phyloP scores from a whole-genome alignment of 2,113 vertebrate species.

The Amphiprion ocellaris region DNA sequence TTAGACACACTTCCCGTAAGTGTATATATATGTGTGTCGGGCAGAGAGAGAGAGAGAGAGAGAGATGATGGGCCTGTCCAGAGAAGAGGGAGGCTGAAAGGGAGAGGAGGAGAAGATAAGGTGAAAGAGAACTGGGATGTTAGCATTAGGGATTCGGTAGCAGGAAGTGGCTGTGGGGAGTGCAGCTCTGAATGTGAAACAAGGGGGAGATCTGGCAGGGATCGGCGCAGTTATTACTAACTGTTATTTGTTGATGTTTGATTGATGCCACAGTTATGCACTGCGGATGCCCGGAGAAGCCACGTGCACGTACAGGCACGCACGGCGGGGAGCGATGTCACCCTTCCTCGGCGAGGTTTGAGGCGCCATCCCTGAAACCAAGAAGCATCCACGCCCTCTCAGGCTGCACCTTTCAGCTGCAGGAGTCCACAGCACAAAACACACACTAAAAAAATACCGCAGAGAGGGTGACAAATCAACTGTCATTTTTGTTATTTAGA shows the following conservation, averaged over 20 bases:
- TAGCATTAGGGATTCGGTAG: constrained; percentile 49
- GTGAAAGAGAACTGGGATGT: constrained; percentile 36
- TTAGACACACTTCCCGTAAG: constrained; percentile 77
- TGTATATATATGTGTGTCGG: constrained; percentile 29
- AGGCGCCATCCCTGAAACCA: too few relatives aligned
- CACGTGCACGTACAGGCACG: too few relatives aligned
- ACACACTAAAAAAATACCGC: background rate
- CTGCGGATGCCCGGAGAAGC: background rate
- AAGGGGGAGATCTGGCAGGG: constrained; percentile 3
- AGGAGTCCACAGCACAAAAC: background rate
- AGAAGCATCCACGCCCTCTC: background rate
- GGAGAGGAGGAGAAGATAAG: constrained; percentile 57
- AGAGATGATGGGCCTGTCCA: constrained; percentile 30
- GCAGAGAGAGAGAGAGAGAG: constrained; percentile 11
- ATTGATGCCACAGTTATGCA: constrained; percentile 21
- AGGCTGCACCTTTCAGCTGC: constrained; percentile 31
- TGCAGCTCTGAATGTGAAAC: constrained; percentile 26
- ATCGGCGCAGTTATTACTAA: constrained; percentile 10
- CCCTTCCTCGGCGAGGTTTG: constrained; percentile 35
- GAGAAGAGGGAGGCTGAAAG: constrained; percentile 34
- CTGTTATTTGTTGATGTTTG: constrained; percentile 33
- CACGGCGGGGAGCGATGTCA: constrained; percentile 15
- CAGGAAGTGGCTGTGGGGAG: constrained; percentile 24
- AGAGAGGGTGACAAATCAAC: constrained; percentile 39
- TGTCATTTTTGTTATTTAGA: constrained; percentile 46